Evolutionary conservation across 2,113 vertebrate genomes (phyloP).

Genomic region (rabbit (Oryctolagus cuniculus)): mOryCun1.1 NC_091444.1:89056501-89057000

Average conservation of each 20-base stretch:
- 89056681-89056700: too few species aligned
- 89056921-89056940: conserved; percentile 73
- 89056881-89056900: conserved; percentile 57
- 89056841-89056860: conserved; percentile 79
- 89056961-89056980: conserved; percentile 73
- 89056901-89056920: conserved; percentile 73
- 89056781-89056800: conserved; percentile 85
- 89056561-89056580: background rate
- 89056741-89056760: conserved; percentile 93
- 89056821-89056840: conserved; percentile 72
- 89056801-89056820: conserved; percentile 72
- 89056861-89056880: too few species aligned
- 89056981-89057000: conserved; percentile 85
- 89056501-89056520: background rate
- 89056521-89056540: background rate
- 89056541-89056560: background rate
- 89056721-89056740: conserved; percentile 93
- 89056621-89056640: too few species aligned
- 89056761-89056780: conserved; percentile 89
- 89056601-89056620: too few species aligned
- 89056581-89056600: background rate
- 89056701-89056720: conserved; percentile 90
- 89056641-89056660: too few species aligned
- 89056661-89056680: too few species aligned
- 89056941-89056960: conserved; percentile 71